Percentiles rank a stretch among this genome's conserved stretches.
These are phyloP conservation scores for Leptopilina drosophilae DNA, from an alignment of 2,888 invertebrate species.

Conservation along the genomic window DNA sequence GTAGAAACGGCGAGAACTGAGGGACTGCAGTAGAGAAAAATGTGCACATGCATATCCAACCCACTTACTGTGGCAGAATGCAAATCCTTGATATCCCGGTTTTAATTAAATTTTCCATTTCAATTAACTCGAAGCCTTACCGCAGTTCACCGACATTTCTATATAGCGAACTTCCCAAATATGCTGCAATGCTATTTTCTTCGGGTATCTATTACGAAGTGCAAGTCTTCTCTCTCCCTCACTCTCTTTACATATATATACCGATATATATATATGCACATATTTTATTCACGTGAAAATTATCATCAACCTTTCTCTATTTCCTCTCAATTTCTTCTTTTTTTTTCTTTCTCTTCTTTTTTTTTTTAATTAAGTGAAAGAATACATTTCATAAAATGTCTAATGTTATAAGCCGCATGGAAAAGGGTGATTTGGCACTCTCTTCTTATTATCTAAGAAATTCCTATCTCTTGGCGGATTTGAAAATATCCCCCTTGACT, in stretches of 20 bases:
- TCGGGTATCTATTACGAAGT: slow-evolving; percentile 3
- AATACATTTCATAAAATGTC: background rate
- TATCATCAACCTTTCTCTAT: slow-evolving; percentile 3
- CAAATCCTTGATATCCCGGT: slow-evolving; percentile 39
- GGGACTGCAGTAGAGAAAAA: slow-evolving; percentile 28
- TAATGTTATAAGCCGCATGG: background rate
- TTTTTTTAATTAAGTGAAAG: slow-evolving; percentile 8
- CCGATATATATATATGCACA: background rate
- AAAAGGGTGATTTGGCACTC: slow-evolving; percentile 15
- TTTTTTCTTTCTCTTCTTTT: too few relatives aligned
- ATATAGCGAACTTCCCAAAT: slow-evolving; percentile 34
- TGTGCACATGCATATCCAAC: slow-evolving; percentile 34
- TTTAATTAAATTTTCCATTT: slow-evolving; percentile 56
- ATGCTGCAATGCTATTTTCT: slow-evolving; percentile 32
- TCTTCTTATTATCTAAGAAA: slow-evolving; percentile 12
- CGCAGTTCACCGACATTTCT: slow-evolving; percentile 47
- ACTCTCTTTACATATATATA: background rate
- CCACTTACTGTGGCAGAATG: slow-evolving; percentile 28
- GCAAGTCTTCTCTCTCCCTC: background rate
- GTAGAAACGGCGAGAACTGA: slow-evolving; percentile 14
- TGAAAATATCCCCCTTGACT: background rate
- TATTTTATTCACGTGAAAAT: slow-evolving; percentile 33
- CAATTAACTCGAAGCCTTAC: slow-evolving; percentile 53
- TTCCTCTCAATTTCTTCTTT: too few relatives aligned
- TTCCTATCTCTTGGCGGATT: background rate